Conservation (phyloP, 2,888 invertebrate genomes). For the Pantelozetes paolii region DNA sequence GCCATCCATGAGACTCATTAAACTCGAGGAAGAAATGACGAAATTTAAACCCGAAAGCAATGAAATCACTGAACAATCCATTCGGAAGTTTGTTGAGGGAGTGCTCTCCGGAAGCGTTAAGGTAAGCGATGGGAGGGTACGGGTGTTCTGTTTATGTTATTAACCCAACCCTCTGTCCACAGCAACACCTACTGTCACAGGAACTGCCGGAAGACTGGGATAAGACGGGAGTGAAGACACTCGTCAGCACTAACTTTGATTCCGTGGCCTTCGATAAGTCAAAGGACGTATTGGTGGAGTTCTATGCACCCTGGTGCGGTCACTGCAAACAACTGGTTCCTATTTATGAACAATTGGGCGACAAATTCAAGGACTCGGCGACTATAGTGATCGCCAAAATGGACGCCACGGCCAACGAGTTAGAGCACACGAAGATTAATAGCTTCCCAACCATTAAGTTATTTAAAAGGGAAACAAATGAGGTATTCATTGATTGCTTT, state of each 20-base stretch:
- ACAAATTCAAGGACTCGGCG: conserved; percentile 75
- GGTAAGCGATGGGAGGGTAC: conserved; percentile 50
- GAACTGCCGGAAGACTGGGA: conserved; percentile 97
- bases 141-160: neutral
- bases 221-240: conserved; percentile 80
- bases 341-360: conserved; percentile 91
- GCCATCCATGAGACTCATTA: conserved; percentile 84
- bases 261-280: conserved; percentile 77
- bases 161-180: conserved; percentile 32
- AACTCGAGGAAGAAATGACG: conserved; percentile 92
- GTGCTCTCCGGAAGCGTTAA: conserved; percentile 90
- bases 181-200: conserved; percentile 87
- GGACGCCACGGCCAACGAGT: conserved; percentile 96
- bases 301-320: conserved; percentile 95
- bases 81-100: conserved; percentile 74
- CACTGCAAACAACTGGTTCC: conserved; percentile 97
- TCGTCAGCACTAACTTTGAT: conserved; percentile 94
- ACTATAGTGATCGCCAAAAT: conserved; percentile 93
- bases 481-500: conserved; percentile 58
- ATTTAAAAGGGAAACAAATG: conserved; percentile 87
- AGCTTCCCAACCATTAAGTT: conserved; percentile 92
- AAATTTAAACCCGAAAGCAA: conserved; percentile 77
- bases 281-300: conserved; percentile 95
- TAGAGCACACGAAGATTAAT: conserved; percentile 88
- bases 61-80: conserved; percentile 65